Evolutionary conservation across 2,888 invertebrate genomes (phyloP).

Genomic region (Polyommatus iphigenia): DNA sequence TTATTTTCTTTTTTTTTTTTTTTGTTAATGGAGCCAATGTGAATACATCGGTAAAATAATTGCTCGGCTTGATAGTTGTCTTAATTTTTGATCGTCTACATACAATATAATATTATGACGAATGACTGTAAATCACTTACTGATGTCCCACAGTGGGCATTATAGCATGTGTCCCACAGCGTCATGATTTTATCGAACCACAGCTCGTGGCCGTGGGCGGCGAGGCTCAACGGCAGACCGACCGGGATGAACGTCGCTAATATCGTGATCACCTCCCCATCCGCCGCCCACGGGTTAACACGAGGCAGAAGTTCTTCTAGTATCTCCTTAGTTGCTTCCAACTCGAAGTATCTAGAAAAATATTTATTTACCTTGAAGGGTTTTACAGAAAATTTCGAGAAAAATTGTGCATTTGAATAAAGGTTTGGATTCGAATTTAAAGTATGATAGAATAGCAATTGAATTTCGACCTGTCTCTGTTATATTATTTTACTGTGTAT

Average conservation of each 20-base stretch:
- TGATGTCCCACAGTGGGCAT: slow-evolving; percentile 83
- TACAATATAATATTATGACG: too few relatives aligned
- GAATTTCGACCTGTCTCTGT: too few relatives aligned
- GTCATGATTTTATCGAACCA: slow-evolving; percentile 90
- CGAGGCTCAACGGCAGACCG: slow-evolving; percentile 81
- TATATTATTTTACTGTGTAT: too few relatives aligned
- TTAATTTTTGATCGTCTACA: too few relatives aligned
- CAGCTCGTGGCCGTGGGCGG: slow-evolving; percentile 84
- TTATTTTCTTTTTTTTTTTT: too few relatives aligned
- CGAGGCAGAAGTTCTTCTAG: slow-evolving; percentile 89
- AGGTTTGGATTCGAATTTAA: too few relatives aligned
- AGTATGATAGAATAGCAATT: too few relatives aligned
- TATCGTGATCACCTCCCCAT: slow-evolving; percentile 79
- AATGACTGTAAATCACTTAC: slow-evolving; percentile 47
- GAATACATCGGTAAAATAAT: too few relatives aligned
- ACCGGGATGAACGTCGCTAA: slow-evolving; percentile 90
- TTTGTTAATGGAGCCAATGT: too few relatives aligned
- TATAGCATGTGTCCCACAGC: slow-evolving; percentile 89
- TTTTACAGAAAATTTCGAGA: too few relatives aligned
- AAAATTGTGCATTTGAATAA: too few relatives aligned
- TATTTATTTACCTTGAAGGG: neutral
- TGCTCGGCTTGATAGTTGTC: too few relatives aligned
- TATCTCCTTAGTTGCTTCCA: slow-evolving; percentile 90
- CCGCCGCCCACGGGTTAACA: slow-evolving; percentile 86
- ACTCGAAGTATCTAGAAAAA: slow-evolving; percentile 83